phyloP scores from a whole-genome alignment of 2,888 invertebrate genomes.

The Megaustenia siamemsis region DNA sequence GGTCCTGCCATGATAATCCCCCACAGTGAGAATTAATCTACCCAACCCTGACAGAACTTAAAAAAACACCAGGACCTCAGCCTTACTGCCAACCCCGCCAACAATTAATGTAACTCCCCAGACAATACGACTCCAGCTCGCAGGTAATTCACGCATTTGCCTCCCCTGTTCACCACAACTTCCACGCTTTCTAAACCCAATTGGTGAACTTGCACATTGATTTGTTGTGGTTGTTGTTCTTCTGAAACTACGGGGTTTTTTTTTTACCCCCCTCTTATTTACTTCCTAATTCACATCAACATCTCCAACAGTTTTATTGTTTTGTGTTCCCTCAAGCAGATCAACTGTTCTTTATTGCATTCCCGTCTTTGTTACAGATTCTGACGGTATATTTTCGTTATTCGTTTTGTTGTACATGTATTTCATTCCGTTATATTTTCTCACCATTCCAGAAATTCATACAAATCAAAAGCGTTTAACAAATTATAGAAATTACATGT shows the following conservation, averaged over 20 bases:
- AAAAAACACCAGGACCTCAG: slow-evolving; percentile 1
- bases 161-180: neutral
- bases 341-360: no score
- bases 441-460: no score
- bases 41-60: neutral
- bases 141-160: slow-evolving; percentile 3
- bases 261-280: neutral
- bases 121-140: slow-evolving; percentile 24
- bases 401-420: no score
- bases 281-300: neutral
- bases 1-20: neutral
- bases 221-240: neutral
- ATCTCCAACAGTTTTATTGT: no score
- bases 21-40: neutral
- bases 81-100: neutral
- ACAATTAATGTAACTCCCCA: slow-evolving; percentile 6
- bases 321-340: no score
- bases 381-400: no score
- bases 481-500: no score
- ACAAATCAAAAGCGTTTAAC: no score
- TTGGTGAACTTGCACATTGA: neutral
- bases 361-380: no score
- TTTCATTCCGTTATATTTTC: no score
- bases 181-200: neutral
- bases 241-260: neutral